Evolutionary conservation across 2,113 vertebrate species (phyloP), one percentile per base, ranked within the genome.

Genomic region (Cyprinodon variegatus): DNA sequence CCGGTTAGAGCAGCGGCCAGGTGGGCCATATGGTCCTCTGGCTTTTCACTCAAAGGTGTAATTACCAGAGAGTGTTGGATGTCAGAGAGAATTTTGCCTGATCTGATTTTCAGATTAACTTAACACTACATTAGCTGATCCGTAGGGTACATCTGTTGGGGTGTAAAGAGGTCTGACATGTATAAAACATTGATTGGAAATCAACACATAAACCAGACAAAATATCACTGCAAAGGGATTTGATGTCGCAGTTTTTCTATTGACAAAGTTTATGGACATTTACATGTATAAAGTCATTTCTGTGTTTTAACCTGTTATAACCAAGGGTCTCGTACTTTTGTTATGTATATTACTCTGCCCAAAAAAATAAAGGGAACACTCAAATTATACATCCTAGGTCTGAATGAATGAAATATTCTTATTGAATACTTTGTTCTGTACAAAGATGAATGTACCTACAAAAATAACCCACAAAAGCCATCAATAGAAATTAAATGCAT

Each of bases 61-160:
- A 89, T 76, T 84, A 70, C 74, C 14, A 36, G 62, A 79, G 82
- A 79, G 76, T 77, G 63, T 69, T 36, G 48, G 64, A 78, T 66
- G 83, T 84, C 70, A 71, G 45, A 20, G 76, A 70, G 74, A 70
- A 64, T 39, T 57, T 57, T 72, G 57, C 36, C 79, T 57, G 88
- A 91, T 91, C 80, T 84, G 70, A 85, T 91, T 91, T 85, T 83
- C 68, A 83, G 90, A 92, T 92, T 90, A 91, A 61, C 79, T 77
- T 67, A 61, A 72, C 74, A 72, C n/a, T 13, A 0, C 12, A 36
- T 50, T 75, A 68, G 74, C 39, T 61, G 62, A 74, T 68, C 39
- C 3, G 41, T 9, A 11, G 14, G 48, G 11, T 48, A 50, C 82
- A 86, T 65, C 86, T 85, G 89, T n/a, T 68, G 67, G 15, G n/a